Evolutionary conservation across 2,888 invertebrate genomes (phyloP).

Genomic region (Acleris laterana): DNA sequence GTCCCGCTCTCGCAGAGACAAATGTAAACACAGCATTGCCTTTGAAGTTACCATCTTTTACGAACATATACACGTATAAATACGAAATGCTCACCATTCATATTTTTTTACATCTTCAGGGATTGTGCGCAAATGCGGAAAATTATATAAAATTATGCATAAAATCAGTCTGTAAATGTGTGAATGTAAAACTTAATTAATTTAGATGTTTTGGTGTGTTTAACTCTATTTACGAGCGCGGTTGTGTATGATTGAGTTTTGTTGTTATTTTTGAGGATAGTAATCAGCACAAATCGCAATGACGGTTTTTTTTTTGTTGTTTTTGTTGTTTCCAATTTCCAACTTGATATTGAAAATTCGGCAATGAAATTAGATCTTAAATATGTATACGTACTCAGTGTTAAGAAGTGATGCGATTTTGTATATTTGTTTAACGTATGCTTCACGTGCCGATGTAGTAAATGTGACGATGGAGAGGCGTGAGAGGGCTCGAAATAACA

Average conservation of each 20-base stretch:
- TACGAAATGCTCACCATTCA: constrained; percentile 50
- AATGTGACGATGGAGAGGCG: constrained; percentile 73
- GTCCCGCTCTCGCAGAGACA: constrained; percentile 62
- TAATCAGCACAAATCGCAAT: no score
- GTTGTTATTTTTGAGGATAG: no score
- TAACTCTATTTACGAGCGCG: no score
- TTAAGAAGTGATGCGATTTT: constrained; percentile 55
- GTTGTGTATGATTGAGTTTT: no score
- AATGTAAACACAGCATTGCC: constrained; percentile 74
- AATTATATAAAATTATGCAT: constrained; percentile 12
- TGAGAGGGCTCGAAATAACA: constrained; percentile 78
- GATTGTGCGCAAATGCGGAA: constrained; percentile 45
- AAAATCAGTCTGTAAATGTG: background rate
- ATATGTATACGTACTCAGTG: constrained; percentile 27
- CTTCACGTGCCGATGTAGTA: constrained; percentile 73
- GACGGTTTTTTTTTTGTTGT: no score
- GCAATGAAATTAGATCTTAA: background rate
- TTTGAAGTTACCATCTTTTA: constrained; percentile 68
- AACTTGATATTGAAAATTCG: background rate
- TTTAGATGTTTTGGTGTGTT: no score
- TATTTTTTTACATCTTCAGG: constrained; percentile 50
- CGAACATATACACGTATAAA: constrained; percentile 48
- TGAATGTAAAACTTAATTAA: no score
- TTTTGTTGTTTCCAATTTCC: no score
- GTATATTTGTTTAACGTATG: constrained; percentile 71